A percentile compares a stretch with the other conserved stretches of the same genome.
phyloP scores from a whole-genome alignment of 2,888 invertebrate species.

The Abrostola tripartita region DNA sequence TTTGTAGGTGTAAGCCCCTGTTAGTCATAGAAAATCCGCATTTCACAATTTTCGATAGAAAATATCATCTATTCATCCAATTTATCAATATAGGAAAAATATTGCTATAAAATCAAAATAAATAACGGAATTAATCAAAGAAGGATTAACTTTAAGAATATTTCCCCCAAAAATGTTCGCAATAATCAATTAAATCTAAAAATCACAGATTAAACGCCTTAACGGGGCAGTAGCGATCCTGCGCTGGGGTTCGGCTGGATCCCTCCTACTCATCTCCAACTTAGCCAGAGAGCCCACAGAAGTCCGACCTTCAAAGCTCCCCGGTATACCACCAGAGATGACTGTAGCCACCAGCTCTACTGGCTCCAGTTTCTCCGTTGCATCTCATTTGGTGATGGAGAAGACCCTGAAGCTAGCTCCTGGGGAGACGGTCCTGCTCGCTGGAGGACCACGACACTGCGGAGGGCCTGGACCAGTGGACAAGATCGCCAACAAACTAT shows the following conservation, averaged over 20 bases:
- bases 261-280: conserved; percentile 81
- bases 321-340: conserved; percentile 78
- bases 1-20: too few relatives aligned
- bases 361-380: conserved; percentile 71
- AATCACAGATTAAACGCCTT: conserved; percentile 87
- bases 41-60: too few relatives aligned
- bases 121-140: too few relatives aligned
- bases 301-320: conserved; percentile 81
- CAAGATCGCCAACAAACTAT: conserved; percentile 80
- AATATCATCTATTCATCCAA: too few relatives aligned
- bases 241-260: conserved; percentile 79
- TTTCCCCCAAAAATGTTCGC: too few relatives aligned
- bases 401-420: conserved; percentile 71
- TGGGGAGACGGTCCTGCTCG: conserved; percentile 77
- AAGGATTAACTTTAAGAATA: too few relatives aligned
- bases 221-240: conserved; percentile 79
- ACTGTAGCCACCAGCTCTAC: conserved; percentile 76
- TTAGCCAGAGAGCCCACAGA: conserved; percentile 78
- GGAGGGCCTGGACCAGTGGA: conserved; percentile 84
- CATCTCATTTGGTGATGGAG: conserved; percentile 70
- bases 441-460: conserved; percentile 79
- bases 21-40: too few relatives aligned
- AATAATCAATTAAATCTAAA: too few relatives aligned
- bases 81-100: too few relatives aligned
- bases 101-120: too few relatives aligned